Evolutionary conservation across 1,140 invertebrate species (phyloP), one percentile per base, ranked within the genome.

Genomic region (Triops longicaudatus): DNA sequence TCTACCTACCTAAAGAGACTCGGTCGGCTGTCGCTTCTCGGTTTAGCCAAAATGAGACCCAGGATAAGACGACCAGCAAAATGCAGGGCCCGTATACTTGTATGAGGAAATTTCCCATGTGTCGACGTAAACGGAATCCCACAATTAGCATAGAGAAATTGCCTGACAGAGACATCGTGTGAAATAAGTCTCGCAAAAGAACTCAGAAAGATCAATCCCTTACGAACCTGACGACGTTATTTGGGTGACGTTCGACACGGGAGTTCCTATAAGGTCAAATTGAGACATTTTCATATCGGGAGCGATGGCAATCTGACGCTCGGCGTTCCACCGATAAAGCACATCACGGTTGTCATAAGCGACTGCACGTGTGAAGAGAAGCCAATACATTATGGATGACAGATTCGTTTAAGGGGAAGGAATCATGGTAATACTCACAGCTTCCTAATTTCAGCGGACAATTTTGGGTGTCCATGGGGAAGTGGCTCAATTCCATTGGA

Each of bases 41-140:
- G 85, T 98, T 95, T 43, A 97, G 95, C 94, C 95, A 98, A 83
- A 98, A 98, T 0, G 94, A 96, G 0, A 98, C 95, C 95, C 95
- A 98, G 0, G 94, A 97, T 0, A 98, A 85, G 1, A 97, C 92
- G 0, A 98, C 96, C 78, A 98, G 95, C 73, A 98, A 87, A 73
- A 95, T 94, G 82, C 96, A 98, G 0, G 97, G 96, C 27, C 97
- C 89, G 84, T 97, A 97, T 11, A 96, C 94, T 86, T 95, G 92
- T 78, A 96, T 93, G 1, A 98, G 87, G 84, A 97, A 98, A 83
- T 96, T 97, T 63, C 95, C 95, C 1, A 82, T 72, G 85, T 27
- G 72, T 14, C 26, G 44, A 73, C 42, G 75, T 12, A 76, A 28
- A 77, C 27, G 72, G 81, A 79, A 37, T 37, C 31, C 31, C 26